These are phyloP conservation scores for Drosophila nigricruria DNA, from an alignment of 2,888 invertebrate genomes.

Conservation along the genomic window DNA sequence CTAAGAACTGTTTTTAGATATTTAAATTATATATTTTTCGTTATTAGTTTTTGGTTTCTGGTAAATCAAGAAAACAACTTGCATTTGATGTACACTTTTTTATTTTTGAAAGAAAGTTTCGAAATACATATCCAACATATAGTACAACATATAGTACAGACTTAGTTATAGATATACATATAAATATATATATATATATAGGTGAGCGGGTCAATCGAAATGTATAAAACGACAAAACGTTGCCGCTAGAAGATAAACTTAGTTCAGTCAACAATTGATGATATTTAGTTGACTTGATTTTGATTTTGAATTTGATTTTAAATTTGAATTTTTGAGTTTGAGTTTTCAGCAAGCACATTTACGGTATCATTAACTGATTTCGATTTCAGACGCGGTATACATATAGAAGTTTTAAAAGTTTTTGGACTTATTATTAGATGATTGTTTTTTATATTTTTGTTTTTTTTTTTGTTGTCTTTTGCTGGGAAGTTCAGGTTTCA, in stretches of 20 bases:
- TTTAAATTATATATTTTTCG: too few relatives aligned
- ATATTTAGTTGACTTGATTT: constrained; percentile 3
- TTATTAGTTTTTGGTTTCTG: neutral
- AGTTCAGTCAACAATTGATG: constrained; percentile 9
- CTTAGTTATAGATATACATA: constrained; percentile 20
- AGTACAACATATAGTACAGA: constrained; percentile 45
- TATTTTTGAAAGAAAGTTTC: constrained; percentile 10
- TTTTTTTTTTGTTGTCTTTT: constrained; percentile 14
- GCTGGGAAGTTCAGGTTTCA: constrained; percentile 38
- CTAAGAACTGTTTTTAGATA: neutral
- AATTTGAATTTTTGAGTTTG: constrained; percentile 5
- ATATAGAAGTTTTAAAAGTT: constrained; percentile 31
- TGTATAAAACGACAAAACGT: neutral
- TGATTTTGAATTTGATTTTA: neutral
- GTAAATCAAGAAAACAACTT: neutral
- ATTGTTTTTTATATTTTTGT: constrained; percentile 38
- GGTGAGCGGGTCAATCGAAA: constrained; percentile 5
- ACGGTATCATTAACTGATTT: constrained; percentile 18
- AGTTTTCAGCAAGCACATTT: constrained; percentile 14
- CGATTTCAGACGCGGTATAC: constrained; percentile 30
- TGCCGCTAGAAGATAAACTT: neutral
- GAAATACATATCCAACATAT: constrained; percentile 15
- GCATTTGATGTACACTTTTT: neutral
- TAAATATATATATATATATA: neutral
- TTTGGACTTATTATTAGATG: constrained; percentile 52